Evolutionary conservation across 2,888 invertebrate species (phyloP), one percentile per base, ranked within the genome.

Genomic region (Drosophila yooni): DNA sequence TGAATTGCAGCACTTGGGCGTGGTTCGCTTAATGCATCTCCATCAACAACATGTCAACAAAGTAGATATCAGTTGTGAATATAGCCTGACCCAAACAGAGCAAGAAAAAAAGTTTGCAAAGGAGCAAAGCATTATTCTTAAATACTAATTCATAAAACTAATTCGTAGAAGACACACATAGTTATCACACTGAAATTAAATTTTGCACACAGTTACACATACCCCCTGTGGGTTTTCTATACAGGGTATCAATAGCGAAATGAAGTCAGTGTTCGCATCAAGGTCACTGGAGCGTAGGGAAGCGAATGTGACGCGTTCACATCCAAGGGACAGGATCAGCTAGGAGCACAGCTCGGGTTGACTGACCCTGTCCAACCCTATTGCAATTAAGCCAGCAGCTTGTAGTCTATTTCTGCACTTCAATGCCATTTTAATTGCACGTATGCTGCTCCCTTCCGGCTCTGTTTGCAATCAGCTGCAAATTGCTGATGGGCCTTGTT

Each of bases 401-500:
- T 67, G 73, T 74, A 86, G 51, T 33, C 46, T 63, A 38, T 66
- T 60, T 53, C 63, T 29, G 57, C 11, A 15, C 7, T 66, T 77
- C 73, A 88, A 76, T 85, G 86, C 34, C 58, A 58, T 76, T 74
- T 75, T 90, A 88, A 85, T 85, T 90, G 58, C 56, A 58, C 46
- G n/a, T 58, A 21, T 60, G 68, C 52, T 46, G 50, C 51, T 4
- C 13, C 38, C 46, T 21, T 21, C 33, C 48, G 56, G 29, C 29
- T 21, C 4, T 56, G 40, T 21, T 43, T 57, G 66, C 67, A 70
- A 76, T 70, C 77, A 81, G 48, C 63, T 36, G 48, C 60, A 64
- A 53, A 63, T 27, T 38, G 60, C 52, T 51, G 46, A 3, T 60
- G 48, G 56, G 18, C 48, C 5, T 18, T 63, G 48, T 50, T 70